A percentile compares a stretch with the other conserved stretches of the same genome.
phyloP scores from a whole-genome alignment of 2,113 vertebrate species.

The Takifugu flavidus region DNA sequence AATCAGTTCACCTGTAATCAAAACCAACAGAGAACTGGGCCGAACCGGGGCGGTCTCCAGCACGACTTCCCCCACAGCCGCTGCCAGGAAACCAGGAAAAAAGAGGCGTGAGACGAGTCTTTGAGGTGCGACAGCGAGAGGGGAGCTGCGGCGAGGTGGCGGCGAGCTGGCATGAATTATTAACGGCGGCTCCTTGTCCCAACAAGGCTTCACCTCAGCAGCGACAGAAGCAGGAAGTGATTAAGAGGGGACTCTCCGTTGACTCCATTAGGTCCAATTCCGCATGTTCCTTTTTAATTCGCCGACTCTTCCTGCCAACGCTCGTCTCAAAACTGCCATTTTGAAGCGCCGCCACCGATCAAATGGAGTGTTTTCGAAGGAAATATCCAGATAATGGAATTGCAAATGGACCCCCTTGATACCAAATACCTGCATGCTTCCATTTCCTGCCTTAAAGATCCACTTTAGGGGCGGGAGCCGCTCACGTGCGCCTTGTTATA shows the following conservation, averaged over 20 bases:
- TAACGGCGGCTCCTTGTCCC: conserved; percentile 22
- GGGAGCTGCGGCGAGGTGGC: conserved; percentile 38
- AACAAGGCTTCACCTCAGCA: conserved; percentile 18
- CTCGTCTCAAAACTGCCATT: conserved; percentile 3
- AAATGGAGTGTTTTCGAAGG: too few species aligned
- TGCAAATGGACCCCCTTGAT: too few species aligned
- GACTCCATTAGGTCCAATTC: conserved; percentile 4
- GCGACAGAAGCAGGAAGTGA: conserved; percentile 20
- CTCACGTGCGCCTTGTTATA: neutral
- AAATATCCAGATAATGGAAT: too few species aligned
- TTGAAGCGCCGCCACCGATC: neutral
- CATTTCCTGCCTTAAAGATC: neutral
- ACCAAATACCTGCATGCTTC: too few species aligned
- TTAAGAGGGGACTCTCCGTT: conserved; percentile 15
- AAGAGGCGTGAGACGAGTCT: conserved; percentile 30
- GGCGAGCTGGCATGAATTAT: conserved; percentile 44
- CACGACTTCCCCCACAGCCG: too few species aligned
- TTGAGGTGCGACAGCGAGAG: conserved; percentile 26
- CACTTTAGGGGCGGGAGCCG: neutral
- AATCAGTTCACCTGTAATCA: conserved; percentile 13
- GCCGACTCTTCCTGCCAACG: neutral
- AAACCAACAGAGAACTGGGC: too few species aligned
- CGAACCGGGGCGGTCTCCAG: too few species aligned
- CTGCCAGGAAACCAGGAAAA: neutral
- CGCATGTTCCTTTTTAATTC: neutral